phyloP scores from a whole-genome alignment of 1,140 invertebrate species.

The Stegodyphus dumicola region DNA sequence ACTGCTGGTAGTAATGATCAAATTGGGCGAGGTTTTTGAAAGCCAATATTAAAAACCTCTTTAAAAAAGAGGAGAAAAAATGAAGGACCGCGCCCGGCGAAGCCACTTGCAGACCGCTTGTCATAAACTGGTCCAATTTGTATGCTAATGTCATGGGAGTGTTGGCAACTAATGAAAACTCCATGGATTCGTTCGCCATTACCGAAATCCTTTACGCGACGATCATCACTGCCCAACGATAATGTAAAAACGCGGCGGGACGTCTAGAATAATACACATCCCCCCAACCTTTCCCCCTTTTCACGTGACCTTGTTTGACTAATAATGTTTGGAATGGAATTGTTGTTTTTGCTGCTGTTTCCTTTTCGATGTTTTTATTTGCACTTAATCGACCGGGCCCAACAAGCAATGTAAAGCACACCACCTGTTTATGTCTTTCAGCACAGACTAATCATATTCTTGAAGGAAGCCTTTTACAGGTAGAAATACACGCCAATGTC shows the following conservation, averaged over 20 bases:
- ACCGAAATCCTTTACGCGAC: not conserved
- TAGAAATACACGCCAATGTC: too few species aligned
- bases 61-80: not conserved
- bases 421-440: too few species aligned
- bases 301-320: constrained; percentile 27
- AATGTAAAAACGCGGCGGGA: constrained; percentile 46
- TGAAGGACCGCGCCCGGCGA: constrained; percentile 23
- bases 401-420: too few species aligned
- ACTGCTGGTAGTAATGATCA: constrained; percentile 13
- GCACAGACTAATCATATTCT: too few species aligned
- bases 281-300: not conserved
- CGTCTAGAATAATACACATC: not conserved
- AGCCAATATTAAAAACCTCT: constrained; percentile 35
- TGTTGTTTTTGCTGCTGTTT: too few species aligned
- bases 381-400: not conserved
- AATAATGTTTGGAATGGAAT: not conserved
- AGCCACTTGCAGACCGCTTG: not conserved
- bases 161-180: constrained; percentile 49
- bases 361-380: too few species aligned
- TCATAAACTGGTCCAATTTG: constrained; percentile 53
- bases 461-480: too few species aligned
- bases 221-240: constrained; percentile 12
- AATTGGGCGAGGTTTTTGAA: constrained; percentile 17
- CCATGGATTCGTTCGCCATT: not conserved
- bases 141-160: constrained; percentile 53